Evolutionary conservation across 2,797 vertebrate species (phyloP).

Genomic region (Acrossocheilus wenchowensis): DNA sequence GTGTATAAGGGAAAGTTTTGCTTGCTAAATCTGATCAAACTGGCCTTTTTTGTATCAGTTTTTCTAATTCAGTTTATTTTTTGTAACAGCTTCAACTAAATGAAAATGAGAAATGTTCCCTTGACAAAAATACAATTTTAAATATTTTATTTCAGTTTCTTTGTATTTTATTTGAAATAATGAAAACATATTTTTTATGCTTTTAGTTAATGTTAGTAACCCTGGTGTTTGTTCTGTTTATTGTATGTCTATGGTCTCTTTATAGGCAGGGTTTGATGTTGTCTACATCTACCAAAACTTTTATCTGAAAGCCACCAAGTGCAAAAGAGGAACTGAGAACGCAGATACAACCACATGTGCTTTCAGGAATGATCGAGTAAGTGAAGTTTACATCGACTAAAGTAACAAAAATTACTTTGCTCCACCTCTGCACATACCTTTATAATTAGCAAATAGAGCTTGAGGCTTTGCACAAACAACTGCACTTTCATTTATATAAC

Average conservation of each 20-base stretch:
- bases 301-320: slow-evolving; percentile 76
- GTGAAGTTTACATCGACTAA: neutral
- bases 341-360: slow-evolving; percentile 62
- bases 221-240: neutral
- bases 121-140: neutral
- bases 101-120: neutral
- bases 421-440: neutral
- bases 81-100: neutral
- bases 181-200: neutral
- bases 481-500: neutral
- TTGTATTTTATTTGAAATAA: neutral
- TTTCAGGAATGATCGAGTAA: slow-evolving; percentile 71
- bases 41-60: neutral
- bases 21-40: neutral
- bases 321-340: slow-evolving; percentile 65
- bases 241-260: neutral
- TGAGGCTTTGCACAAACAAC: neutral
- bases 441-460: neutral
- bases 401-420: neutral
- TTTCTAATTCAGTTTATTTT: neutral
- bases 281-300: slow-evolving; percentile 76
- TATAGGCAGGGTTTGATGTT: slow-evolving; percentile 74
- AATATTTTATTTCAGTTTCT: neutral
- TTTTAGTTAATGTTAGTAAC: neutral
- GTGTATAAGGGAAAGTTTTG: neutral